Base-by-base conservation (phyloP, 1,140 invertebrate species). In the Drosophila orena region DNA sequence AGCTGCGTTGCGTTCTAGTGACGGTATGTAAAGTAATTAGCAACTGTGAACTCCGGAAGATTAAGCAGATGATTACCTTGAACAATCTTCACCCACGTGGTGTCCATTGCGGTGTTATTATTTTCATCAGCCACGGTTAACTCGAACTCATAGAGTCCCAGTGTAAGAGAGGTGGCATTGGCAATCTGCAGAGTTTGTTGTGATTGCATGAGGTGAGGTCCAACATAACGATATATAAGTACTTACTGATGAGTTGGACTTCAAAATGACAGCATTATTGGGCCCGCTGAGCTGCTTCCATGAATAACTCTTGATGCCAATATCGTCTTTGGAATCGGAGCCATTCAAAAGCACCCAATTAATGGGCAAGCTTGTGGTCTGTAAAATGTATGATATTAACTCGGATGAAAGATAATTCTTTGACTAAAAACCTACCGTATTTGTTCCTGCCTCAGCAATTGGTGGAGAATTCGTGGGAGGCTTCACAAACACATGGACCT, bases 401-500 rank as follows among this genome's bases (percentile, higher is more conserved):
- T 40, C 27, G 3, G 3, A 34, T n/a, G 0, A 10, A 2, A 17
- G 2, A 7, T 3, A 4, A 37, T n/a, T 0, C 2, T 4, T 11
- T 20, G 4, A 1, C 0, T 3, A 4, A 1, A 7, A 17, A 50
- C 77, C 73, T 52, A 93, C 92, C 66, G 92, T 77, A 80, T 94
- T 94, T 38, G 79, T 77, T 14, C 94, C 94, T 5, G 94, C 94
- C 77, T 93, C 93, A 91, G 97, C 97, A 75, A 94, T 94, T 1
- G 97, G 97, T 14, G 97, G 96, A 72, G 96, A 95, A 91, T 97
- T 97, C 1, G 96, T 97, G 4, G 97, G 96, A 42, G 96, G 96
- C 91, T 98, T 98, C 0, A 99, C 98, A 93, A 98, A 98, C 1
- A 99, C 97, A 89, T 97, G 97, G 2, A 98, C 97, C 40, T 94